Percentiles rank a stretch among this genome's conserved stretches.
phyloP scores from a whole-genome alignment of 2,888 invertebrate species.

The Thyatira batis region DNA sequence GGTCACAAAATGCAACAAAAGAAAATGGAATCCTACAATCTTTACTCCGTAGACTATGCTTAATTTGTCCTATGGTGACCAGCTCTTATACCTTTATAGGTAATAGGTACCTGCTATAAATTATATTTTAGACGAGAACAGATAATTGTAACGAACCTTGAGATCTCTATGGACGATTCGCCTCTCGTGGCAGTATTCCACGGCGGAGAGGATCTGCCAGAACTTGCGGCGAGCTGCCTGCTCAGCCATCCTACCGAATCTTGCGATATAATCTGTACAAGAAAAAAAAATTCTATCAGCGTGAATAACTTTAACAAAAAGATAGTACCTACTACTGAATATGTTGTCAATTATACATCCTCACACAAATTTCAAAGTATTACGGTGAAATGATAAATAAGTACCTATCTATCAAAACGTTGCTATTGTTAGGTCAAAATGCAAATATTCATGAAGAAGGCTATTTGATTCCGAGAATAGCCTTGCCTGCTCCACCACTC shows the following conservation, averaged over 20 bases:
- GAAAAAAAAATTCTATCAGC: too few relatives aligned
- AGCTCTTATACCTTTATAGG: too few relatives aligned
- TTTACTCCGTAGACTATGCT: too few relatives aligned
- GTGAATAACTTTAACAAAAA: too few relatives aligned
- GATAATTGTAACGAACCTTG: conserved; percentile 84
- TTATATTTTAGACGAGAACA: too few relatives aligned
- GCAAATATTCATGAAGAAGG: conserved; percentile 8
- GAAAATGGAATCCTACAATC: too few relatives aligned
- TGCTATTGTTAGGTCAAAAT: not conserved
- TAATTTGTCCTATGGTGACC: too few relatives aligned
- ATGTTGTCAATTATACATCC: conserved; percentile 8
- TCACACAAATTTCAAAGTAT: too few relatives aligned
- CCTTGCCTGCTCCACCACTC: conserved; percentile 6
- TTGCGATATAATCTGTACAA: conserved; percentile 92
- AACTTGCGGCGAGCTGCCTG: conserved; percentile 95
- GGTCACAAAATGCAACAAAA: too few relatives aligned
- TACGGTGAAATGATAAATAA: too few relatives aligned
- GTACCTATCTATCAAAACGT: conserved; percentile 2
- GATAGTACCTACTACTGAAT: conserved; percentile 13
- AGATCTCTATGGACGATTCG: conserved; percentile 98
- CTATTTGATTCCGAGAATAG: conserved; percentile 7
- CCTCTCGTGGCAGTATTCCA: conserved; percentile 97
- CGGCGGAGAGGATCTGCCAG: conserved; percentile 98
- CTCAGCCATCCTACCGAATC: conserved; percentile 97
- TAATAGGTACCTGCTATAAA: too few relatives aligned